Evolutionary conservation across 2,888 invertebrate species (phyloP).

Genomic region (Nephrotoma flavescens): DNA sequence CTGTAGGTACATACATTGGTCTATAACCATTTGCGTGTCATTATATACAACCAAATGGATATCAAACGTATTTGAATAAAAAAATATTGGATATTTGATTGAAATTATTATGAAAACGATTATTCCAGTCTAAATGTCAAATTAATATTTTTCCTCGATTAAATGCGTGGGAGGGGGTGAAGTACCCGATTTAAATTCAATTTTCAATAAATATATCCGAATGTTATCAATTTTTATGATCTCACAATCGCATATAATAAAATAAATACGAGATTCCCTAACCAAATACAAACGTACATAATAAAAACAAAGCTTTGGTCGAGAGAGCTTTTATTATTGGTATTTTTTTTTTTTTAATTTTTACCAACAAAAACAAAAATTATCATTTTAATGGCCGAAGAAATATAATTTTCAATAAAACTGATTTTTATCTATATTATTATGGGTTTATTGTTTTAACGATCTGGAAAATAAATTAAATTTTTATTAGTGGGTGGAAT

Average conservation of each 20-base stretch:
- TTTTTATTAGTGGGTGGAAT: not conserved
- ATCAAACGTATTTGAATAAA: not conserved
- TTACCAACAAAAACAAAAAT: not conserved
- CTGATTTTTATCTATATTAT: not conserved
- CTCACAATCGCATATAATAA: not conserved
- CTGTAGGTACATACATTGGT: not conserved
- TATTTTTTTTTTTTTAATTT: not conserved
- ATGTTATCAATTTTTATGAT: not conserved
- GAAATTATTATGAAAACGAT: not conserved
- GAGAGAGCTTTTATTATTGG: not conserved
- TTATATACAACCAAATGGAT: not conserved
- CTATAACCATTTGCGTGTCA: not conserved
- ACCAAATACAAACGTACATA: too few relatives aligned
- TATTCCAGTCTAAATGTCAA: not conserved
- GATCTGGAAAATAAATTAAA: not conserved
- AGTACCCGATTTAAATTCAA: not conserved
- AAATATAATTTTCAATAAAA: not conserved
- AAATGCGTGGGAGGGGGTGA: not conserved
- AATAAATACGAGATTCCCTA: not conserved
- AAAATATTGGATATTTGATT: not conserved
- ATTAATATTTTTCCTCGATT: not conserved
- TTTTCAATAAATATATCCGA: not conserved
- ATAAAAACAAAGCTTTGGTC: not conserved
- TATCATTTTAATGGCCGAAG: not conserved
- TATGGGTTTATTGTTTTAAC: not conserved